Evolutionary conservation across 2,888 invertebrate genomes (phyloP).

Genomic region (Caenorhabditis panamensis): DNA sequence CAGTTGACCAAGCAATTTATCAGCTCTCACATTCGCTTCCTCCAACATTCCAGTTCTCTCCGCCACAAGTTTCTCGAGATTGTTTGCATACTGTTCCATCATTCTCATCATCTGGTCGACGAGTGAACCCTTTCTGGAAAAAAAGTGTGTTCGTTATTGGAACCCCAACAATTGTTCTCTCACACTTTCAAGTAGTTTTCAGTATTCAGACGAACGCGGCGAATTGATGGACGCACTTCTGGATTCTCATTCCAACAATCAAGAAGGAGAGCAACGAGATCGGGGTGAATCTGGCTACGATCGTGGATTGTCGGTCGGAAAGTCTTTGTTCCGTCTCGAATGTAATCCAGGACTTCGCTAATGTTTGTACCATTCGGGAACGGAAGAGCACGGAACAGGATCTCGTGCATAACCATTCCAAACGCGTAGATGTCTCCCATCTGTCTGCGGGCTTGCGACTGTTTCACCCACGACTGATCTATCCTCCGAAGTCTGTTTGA

Average conservation of each 20-base stretch:
- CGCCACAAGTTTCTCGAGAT: too few relatives aligned
- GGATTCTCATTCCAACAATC: constrained; percentile 79
- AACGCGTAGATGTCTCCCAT: constrained; percentile 72
- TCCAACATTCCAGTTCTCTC: constrained; percentile 81
- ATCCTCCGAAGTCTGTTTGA: constrained; percentile 69
- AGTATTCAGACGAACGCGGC: constrained; percentile 79
- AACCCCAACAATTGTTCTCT: background rate
- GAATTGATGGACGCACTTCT: constrained; percentile 79
- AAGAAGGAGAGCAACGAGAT: constrained; percentile 70
- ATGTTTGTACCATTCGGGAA: constrained; percentile 75
- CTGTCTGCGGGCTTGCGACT: constrained; percentile 64
- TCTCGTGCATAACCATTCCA: constrained; percentile 76
- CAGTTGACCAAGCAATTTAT: constrained; percentile 78
- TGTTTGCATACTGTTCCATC: constrained; percentile 80
- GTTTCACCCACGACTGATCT: constrained; percentile 76
- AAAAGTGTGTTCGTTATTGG: background rate
- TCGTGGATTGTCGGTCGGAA: constrained; percentile 76
- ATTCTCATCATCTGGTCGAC: constrained; percentile 76
- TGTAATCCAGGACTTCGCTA: constrained; percentile 74
- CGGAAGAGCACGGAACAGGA: constrained; percentile 77
- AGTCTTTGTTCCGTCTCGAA: constrained; percentile 73
- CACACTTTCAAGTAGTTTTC: constrained; percentile 79
- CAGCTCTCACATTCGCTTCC: constrained; percentile 79
- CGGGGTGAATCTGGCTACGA: constrained; percentile 76
- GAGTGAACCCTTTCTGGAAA: constrained; percentile 70